A percentile compares a stretch with the other conserved stretches of the same genome.
Conservation (phyloP, 2,113 vertebrate species). For the Oreochromis spilurus region DNA sequence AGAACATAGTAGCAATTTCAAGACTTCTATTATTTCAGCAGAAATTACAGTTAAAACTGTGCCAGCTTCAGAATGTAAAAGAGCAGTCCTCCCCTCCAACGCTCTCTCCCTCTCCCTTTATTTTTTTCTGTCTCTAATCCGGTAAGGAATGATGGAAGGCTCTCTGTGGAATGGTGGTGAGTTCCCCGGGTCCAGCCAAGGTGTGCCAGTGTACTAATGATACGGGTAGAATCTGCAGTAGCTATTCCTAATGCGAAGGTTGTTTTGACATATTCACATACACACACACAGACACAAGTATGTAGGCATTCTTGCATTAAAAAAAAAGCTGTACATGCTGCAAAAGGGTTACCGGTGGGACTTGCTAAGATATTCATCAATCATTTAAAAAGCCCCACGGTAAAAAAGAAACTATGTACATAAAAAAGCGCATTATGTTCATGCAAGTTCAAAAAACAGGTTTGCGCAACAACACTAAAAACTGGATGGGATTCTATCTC, state of each 20-base stretch:
- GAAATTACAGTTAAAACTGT: slow-evolving; percentile 3
- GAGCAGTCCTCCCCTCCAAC: slow-evolving; percentile 11
- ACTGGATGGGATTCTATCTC: slow-evolving; percentile 44
- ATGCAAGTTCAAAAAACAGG: slow-evolving; percentile 56
- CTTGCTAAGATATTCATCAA: slow-evolving; percentile 51
- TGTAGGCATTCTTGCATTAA: background rate
- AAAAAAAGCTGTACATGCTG: background rate
- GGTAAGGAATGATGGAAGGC: slow-evolving; percentile 55
- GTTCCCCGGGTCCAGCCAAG: slow-evolving; percentile 75
- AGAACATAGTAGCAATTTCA: slow-evolving; percentile 14
- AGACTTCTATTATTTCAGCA: slow-evolving; percentile 26
- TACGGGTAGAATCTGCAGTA: slow-evolving; percentile 78
- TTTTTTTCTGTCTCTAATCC: slow-evolving; percentile 48
- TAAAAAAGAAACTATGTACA: slow-evolving; percentile 36
- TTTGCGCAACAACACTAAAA: slow-evolving; percentile 61
- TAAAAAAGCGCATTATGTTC: slow-evolving; percentile 48
- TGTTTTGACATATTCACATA: slow-evolving; percentile 36
- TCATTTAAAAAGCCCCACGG: slow-evolving; percentile 29
- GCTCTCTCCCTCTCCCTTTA: background rate
- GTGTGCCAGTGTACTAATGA: slow-evolving; percentile 79
- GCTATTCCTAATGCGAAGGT: slow-evolving; percentile 37
- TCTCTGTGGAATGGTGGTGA: slow-evolving; percentile 71
- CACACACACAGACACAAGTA: background rate
- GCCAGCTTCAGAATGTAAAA: slow-evolving; percentile 14
- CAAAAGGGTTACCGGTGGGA: slow-evolving; percentile 1